Base-by-base conservation (phyloP, 92 coral and sea anemone genomes). In the Epizoanthus stellaris region DNA sequence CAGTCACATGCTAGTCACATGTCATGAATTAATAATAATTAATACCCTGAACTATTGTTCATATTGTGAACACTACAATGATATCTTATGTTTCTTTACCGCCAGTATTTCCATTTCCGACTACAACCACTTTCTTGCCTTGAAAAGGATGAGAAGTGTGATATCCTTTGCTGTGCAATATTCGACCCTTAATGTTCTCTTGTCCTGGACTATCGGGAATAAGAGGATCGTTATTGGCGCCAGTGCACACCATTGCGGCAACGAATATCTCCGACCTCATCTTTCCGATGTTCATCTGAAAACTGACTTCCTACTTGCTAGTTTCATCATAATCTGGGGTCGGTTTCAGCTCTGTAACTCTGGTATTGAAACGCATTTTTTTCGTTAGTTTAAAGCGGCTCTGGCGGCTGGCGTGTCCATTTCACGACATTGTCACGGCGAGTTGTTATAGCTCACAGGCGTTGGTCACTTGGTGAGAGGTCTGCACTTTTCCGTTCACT, bases 21-120 rank as follows among this genome's bases (percentile, higher is more conserved):
- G n/a, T n/a, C n/a, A n/a, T n/a, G n/a, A n/a, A n/a, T n/a, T n/a
- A n/a, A n/a, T n/a, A n/a, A n/a, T n/a, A n/a, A n/a, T n/a, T n/a
- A n/a, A n/a, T n/a, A n/a, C n/a, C n/a, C n/a, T n/a, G n/a, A n/a
- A n/a, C n/a, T n/a, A n/a, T n/a, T n/a, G n/a, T n/a, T n/a, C n/a
- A n/a, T n/a, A n/a, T n/a, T n/a, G n/a, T n/a, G n/a, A n/a, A n/a
- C n/a, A n/a, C n/a, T n/a, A n/a, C n/a, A n/a, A 30, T 30, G 36
- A 30, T 30, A 30, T 30, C 36, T 30, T 30, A 30, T 30, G 36
- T 30, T 30, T 30, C 36, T 30, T 16, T 90, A 94, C 98, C 95
- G 86, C 86, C 98, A 54, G 93, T 87, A 75, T 92, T 90, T 53
- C 95, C 95, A 81, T 89, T 21, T n/a, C 98, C 98, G 71, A 94